Base-by-base conservation (phyloP, 2,888 invertebrate genomes). In the Dasypolia templi region DNA sequence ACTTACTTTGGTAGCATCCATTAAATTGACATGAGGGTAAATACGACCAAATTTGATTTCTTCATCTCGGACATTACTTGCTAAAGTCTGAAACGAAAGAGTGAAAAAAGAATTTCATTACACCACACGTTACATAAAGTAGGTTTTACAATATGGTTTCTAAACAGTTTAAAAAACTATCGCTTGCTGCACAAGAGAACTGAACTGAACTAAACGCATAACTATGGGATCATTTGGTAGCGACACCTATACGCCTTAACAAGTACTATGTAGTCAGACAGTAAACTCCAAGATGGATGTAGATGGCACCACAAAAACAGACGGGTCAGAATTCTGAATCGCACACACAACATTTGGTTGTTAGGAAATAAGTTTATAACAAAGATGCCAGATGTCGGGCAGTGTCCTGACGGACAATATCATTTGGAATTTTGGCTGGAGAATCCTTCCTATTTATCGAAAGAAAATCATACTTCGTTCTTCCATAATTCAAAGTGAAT, bases 31-130 rank as follows among this genome's bases (percentile, higher is more conserved):
- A 0, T 98, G 98, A 35, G 99, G 99, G 93, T 99, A 99, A 49
- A 99, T 96, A 71, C 99, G 98, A 32, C 99, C 99, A 68, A 97
- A 96, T 9, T 96, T 97, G 71, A 99, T 95, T 94, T 99, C 98
- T 61, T 97, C 97, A 55, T 98, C 97, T 0, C 97, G 97, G 0
- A 99, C 99, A 86, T 97, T 97, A 86, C 98, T 97, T n/a, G 99
- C 98, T 67, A 99, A 96, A 61, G 97, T 97, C 97, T 98, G 93
- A 90, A 93, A 67, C 3, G 1, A 69, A 53, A 44, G 35, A 29
- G 5, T 71, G 0, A 26, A 17, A 29, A 22, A 22, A 5, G 1
- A 42, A 42, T 12, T 22, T 55, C 12, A 26, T 3, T 12, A 14
- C 1, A 32, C 26, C 9, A 44, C n/a, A 68, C n/a, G n/a, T n/a